Evolutionary conservation across 2,797 vertebrate genomes (phyloP), one percentile per base, ranked within the genome.

Genomic region (Micrastur ruficollis): DNA sequence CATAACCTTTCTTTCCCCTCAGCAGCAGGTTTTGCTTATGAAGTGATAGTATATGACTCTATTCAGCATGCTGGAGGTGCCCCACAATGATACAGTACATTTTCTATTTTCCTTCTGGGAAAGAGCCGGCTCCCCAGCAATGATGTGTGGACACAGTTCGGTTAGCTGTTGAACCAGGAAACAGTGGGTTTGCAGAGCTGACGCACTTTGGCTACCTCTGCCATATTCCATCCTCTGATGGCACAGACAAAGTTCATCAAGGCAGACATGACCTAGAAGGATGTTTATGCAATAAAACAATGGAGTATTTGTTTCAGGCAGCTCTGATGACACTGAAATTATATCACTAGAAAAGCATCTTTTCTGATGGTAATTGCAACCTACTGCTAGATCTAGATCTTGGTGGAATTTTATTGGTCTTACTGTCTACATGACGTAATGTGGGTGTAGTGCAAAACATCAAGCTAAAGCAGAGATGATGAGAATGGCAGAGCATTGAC

Each of bases 21-120:
- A 78, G 92, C 95, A 95, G 92, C 93, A 96, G 89, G 86, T 97
- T 97, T 97, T 95, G 86, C 92, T 97, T 93, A 81, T 88, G 56
- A 87, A 97, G 89, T 93, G 92, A 76, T 82, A 90, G 63, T 86
- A 49, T 89, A 59, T 84, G 52, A 38, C 70, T 94, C 78, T 89
- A 74, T 92, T 95, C 93, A 96, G 88, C 3, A 2, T 92, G 78
- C 82, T 97, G 94, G 74, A 91, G 67, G 93, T 92, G 93, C 84
- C 88, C 81, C 72, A 96, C 96, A 96, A 86, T 95, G 91, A 91
- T 66, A 86, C 55, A 92, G 84, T 96, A 31, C 8, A 0, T 79
- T 83, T 97, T 81, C 90, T 96, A 5, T 95, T 97, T 97, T 91
- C 80, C 85, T 95, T 95, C 92, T 96, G 94, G 93, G 96, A 96